A percentile compares a stretch with the other conserved stretches of the same genome.
These are phyloP conservation scores for Amblyjoppa proteus DNA, from an alignment of 2,888 invertebrate species.

Conservation along the genomic window DNA sequence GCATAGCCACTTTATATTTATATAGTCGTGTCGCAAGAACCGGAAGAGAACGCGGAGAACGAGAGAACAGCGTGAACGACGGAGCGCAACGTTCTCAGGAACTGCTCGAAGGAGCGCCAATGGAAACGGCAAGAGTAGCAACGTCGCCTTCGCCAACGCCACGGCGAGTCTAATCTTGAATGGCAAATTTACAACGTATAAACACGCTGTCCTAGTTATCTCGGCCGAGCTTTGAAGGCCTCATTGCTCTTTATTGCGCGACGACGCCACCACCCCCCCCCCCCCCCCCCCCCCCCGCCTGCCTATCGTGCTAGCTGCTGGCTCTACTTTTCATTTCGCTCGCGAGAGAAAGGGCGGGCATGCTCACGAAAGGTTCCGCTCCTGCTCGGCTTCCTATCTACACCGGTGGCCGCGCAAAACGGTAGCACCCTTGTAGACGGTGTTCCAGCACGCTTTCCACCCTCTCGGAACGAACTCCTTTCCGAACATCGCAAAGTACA, in stretches of 20 bases:
- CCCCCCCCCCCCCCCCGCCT: conserved; percentile 29
- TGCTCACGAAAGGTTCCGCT: conserved; percentile 46
- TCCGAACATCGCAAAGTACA: conserved; percentile 24
- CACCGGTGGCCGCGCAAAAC: conserved; percentile 29
- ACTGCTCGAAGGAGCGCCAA: neutral
- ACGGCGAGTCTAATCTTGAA: conserved; percentile 70
- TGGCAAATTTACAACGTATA: conserved; percentile 77
- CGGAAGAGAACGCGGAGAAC: conserved; percentile 19
- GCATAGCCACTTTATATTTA: conserved; percentile 61
- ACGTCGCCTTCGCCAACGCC: conserved; percentile 54
- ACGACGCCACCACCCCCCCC: conserved; percentile 60
- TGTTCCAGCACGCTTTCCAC: conserved; percentile 41
- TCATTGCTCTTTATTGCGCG: conserved; percentile 72
- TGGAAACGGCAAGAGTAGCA: conserved; percentile 35
- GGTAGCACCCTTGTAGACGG: conserved; percentile 38
- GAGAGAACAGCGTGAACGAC: conserved; percentile 38
- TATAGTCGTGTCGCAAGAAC: conserved; percentile 40
- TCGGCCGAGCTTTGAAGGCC: conserved; percentile 68
- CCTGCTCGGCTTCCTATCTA: conserved; percentile 33
- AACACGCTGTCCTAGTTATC: conserved; percentile 78
- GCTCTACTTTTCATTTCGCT: conserved; percentile 37
- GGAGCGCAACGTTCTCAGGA: neutral
- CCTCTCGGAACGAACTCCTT: conserved; percentile 12
- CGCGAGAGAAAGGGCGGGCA: conserved; percentile 33
- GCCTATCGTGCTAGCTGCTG: conserved; percentile 63